phyloP scores from a whole-genome alignment of 1,140 invertebrate species.

The Drosophila fuyamai region DNA sequence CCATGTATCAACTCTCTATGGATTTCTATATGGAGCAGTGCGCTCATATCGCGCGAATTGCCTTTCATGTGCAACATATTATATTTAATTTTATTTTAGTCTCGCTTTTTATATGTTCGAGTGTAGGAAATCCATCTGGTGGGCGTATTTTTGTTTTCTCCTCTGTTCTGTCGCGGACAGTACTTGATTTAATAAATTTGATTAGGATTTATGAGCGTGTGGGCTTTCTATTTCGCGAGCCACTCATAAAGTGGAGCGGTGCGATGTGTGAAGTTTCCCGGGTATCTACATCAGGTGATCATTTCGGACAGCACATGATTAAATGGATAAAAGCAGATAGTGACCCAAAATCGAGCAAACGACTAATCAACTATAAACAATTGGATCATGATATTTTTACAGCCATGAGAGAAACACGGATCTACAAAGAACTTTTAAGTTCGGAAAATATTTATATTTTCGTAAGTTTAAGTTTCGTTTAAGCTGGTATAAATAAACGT shows the following conservation, averaged over 20 bases:
- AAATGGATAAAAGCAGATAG: conserved; percentile 1
- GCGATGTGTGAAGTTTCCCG: conserved; percentile 1
- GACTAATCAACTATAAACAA: neutral
- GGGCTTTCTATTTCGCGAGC: conserved; percentile 44
- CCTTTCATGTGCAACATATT: conserved; percentile 30
- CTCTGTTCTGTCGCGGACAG: conserved; percentile 43
- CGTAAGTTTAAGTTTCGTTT: neutral
- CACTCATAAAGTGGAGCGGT: conserved; percentile 10
- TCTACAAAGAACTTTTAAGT: neutral
- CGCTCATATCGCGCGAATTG: conserved; percentile 44
- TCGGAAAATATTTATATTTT: neutral
- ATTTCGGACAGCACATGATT: neutral
- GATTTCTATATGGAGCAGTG: conserved; percentile 24
- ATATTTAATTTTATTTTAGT: conserved; percentile 23
- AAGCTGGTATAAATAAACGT: neutral
- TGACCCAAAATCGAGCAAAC: neutral
- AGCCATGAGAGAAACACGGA: neutral
- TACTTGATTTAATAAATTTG: conserved; percentile 81
- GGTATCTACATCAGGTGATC: conserved; percentile 26
- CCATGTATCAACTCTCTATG: conserved; percentile 37
- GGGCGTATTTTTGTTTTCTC: conserved; percentile 45
- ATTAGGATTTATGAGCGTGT: conserved; percentile 74
- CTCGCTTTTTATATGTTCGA: conserved; percentile 28
- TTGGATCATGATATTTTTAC: no score
- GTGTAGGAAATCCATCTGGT: conserved; percentile 37